These are phyloP conservation scores for Didymodactylos carnosus DNA, from an alignment of 2,888 invertebrate species.

Conservation along the genomic window DNA sequence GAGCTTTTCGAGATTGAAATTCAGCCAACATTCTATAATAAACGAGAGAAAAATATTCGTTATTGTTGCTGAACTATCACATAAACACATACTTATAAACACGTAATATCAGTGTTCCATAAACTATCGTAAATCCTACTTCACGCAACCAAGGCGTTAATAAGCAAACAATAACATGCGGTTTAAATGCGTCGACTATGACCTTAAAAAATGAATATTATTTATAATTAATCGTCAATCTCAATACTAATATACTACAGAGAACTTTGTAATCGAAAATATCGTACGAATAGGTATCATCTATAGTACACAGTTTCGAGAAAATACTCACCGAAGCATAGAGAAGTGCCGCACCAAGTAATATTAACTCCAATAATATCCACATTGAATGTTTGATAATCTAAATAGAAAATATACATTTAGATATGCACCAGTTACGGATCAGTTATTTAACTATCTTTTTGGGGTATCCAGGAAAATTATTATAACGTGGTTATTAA, in stretches of 20 bases:
- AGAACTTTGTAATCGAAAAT: too few relatives aligned
- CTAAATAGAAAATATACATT: not conserved
- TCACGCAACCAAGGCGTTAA: conserved; percentile 75
- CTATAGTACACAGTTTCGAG: not conserved
- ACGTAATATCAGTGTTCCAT: conserved; percentile 73
- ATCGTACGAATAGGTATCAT: not conserved
- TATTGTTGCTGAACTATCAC: not conserved
- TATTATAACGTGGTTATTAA: too few relatives aligned
- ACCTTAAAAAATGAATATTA: conserved; percentile 42
- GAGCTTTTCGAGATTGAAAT: conserved; percentile 79
- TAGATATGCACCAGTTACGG: too few relatives aligned
- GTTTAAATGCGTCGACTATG: conserved; percentile 58
- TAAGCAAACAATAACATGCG: conserved; percentile 53
- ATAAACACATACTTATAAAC: conserved; percentile 52
- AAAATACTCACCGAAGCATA: conserved; percentile 54
- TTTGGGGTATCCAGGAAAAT: too few relatives aligned
- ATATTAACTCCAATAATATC: conserved; percentile 66
- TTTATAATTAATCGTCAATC: too few relatives aligned
- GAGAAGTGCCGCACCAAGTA: conserved; percentile 60
- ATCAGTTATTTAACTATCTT: too few relatives aligned
- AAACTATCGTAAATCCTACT: conserved; percentile 74
- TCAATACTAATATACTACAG: too few relatives aligned
- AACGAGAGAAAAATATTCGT: not conserved
- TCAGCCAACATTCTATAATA: conserved; percentile 54
- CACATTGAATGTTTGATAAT: conserved; percentile 46